Percentiles rank a stretch among this genome's conserved stretches.
phyloP scores from a whole-genome alignment of 2,888 invertebrate genomes.

The Morpho achilles region DNA sequence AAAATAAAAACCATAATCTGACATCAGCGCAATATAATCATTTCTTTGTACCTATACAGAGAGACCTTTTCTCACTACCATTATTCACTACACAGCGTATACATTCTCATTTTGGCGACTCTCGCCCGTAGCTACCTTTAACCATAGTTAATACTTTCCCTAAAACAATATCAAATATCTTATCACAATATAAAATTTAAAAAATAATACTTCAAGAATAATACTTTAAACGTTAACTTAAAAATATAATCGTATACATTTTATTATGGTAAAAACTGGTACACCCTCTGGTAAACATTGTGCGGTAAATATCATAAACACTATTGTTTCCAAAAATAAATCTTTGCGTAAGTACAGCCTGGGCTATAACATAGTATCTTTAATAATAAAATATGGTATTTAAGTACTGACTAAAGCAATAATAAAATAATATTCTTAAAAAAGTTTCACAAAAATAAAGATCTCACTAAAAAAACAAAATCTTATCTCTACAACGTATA shows the following conservation, averaged over 20 bases:
- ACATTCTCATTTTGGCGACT: constrained; percentile 59
- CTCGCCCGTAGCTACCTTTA: constrained; percentile 65
- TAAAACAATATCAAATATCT: constrained; percentile 71
- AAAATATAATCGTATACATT: constrained; percentile 63
- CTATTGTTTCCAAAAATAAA: constrained; percentile 39
- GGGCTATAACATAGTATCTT: constrained; percentile 34
- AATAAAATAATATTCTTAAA: constrained; percentile 42
- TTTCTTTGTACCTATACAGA: constrained; percentile 76
- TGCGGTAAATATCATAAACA: constrained; percentile 33
- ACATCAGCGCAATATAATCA: constrained; percentile 71
- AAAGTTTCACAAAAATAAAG: constrained; percentile 50
- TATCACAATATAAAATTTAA: constrained; percentile 67
- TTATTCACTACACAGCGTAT: constrained; percentile 66
- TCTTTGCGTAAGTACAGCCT: constrained; percentile 50
- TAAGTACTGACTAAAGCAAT: constrained; percentile 47
- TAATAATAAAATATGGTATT: constrained; percentile 38
- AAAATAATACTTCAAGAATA: constrained; percentile 74
- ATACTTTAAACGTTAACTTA: constrained; percentile 71
- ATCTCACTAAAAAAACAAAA: constrained; percentile 68
- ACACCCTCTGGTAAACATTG: constrained; percentile 48
- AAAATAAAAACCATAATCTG: constrained; percentile 29
- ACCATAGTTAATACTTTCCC: constrained; percentile 61
- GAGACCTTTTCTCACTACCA: constrained; percentile 58
- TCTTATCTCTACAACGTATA: constrained; percentile 71
- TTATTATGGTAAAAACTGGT: constrained; percentile 49